phyloP scores from a whole-genome alignment of 2,888 invertebrate species.

The Drosophila prostipennis region DNA sequence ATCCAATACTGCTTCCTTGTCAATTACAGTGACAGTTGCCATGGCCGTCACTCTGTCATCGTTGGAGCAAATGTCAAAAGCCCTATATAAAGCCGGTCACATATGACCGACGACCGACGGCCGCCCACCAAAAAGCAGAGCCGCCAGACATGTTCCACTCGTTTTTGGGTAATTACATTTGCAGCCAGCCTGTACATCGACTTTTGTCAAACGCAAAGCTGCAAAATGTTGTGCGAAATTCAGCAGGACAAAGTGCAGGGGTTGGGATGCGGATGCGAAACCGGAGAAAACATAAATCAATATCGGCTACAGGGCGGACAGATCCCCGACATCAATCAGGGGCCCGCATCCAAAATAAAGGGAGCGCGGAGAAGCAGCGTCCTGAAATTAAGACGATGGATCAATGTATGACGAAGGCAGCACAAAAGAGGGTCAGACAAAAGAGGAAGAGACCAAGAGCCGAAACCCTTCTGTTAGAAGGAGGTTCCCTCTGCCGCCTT shows the following conservation, averaged over 20 bases:
- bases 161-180: constrained; percentile 73
- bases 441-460: constrained; percentile 13
- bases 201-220: constrained; percentile 70
- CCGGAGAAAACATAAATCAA: constrained; percentile 70
- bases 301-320: constrained; percentile 54
- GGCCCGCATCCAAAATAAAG: constrained; percentile 55
- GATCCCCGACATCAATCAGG: constrained; percentile 70
- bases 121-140: constrained; percentile 14
- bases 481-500: constrained; percentile 32
- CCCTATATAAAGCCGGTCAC: constrained; percentile 18
- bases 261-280: constrained; percentile 27
- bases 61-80: constrained; percentile 40
- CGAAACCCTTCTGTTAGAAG: constrained; percentile 59
- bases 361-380: constrained; percentile 45
- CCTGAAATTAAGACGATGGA: constrained; percentile 77
- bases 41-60: constrained; percentile 46
- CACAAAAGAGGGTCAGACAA: constrained; percentile 29
- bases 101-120: constrained; percentile 14
- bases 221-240: constrained; percentile 66
- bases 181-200: constrained; percentile 54
- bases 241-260: constrained; percentile 32
- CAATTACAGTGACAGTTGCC: constrained; percentile 74
- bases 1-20: constrained; percentile 50
- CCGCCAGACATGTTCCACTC: constrained; percentile 32
- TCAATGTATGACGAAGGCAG: constrained; percentile 66